phyloP scores from a whole-genome alignment of 2,888 invertebrate genomes.

The Drosophila infuscata region DNA sequence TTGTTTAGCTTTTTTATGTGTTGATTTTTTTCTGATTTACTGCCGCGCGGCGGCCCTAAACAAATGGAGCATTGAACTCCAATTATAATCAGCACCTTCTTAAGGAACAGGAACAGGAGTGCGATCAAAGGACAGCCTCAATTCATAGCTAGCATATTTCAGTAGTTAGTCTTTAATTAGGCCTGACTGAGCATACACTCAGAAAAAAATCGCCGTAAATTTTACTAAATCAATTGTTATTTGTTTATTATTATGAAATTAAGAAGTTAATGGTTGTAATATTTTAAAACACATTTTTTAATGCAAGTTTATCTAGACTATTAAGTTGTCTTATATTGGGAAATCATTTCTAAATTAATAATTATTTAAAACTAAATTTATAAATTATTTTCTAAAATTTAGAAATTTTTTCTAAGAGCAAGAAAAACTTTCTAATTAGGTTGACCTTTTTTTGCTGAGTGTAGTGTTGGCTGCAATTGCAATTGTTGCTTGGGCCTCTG shows the following conservation, averaged over 20 bases:
- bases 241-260: neutral
- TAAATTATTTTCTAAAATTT: neutral
- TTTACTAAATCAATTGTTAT: neutral
- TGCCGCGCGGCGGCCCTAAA: slow-evolving; percentile 34
- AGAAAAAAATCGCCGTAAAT: neutral
- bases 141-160: slow-evolving; percentile 6
- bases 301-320: no score
- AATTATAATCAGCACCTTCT: slow-evolving; percentile 28
- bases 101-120: slow-evolving; percentile 3
- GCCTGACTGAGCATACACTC: neutral
- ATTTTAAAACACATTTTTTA: no score
- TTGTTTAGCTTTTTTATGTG: slow-evolving; percentile 76
- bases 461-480: slow-evolving; percentile 5
- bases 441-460: neutral
- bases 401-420: neutral
- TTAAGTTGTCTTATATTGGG: no score
- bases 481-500: slow-evolving; percentile 8
- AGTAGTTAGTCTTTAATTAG: neutral
- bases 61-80: slow-evolving; percentile 70
- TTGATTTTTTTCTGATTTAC: slow-evolving; percentile 69
- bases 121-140: neutral
- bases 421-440: no score
- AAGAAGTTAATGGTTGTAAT: no score
- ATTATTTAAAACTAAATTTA: no score
- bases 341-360: no score